Evolutionary conservation across 1,140 invertebrate species (phyloP), one percentile per base, ranked within the genome.

Genomic region (Macrotrachela quadricornifera): DNA sequence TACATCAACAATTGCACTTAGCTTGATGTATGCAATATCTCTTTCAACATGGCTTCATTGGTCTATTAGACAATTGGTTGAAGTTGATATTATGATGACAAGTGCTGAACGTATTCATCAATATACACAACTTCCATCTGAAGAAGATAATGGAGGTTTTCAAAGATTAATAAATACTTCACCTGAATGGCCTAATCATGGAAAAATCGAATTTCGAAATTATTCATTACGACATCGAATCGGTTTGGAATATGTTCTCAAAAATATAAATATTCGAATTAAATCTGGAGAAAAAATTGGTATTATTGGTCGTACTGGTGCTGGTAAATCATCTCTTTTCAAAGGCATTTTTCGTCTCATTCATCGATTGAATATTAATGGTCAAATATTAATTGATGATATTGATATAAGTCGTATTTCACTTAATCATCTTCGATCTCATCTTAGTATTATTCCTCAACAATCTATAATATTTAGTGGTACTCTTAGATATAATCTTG

Each of bases 251-350:
- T 40, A n/a, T 53, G 51, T 53, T 21, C 15, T 53, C 9, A 53
- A 46, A 48, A 39, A 30, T n/a, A 53, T 53, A 36, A 46, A 43
- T 8, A 11, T 53, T 10, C 38, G 46, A 14, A 53, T 53, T 14
- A 46, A 38, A 21, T 16, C 51, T 12, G 51, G 37, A n/a, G 51
- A 53, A 30, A 53, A 68, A 64, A 59, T 85, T 53, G 80, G 83
- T 6, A 80, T 87, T 54, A 83, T 85, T 16, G 85, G 85, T 30
- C 68, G 77, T 56, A 79, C 78, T 10, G 86, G 86, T 0, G 85
- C 86, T 41, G 87, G 87, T 12, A 92, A 92, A 66, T 85, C 83
- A 0, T 90, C 85, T 0, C 68, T 91, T 13, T 72, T 66, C 3
- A 57, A 73, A 30, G 66, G 72, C 16, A 57, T 76, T 21, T 75